Evolutionary conservation across 2,113 vertebrate species (phyloP).

Genomic region (Diglossa brunneiventris): DNA sequence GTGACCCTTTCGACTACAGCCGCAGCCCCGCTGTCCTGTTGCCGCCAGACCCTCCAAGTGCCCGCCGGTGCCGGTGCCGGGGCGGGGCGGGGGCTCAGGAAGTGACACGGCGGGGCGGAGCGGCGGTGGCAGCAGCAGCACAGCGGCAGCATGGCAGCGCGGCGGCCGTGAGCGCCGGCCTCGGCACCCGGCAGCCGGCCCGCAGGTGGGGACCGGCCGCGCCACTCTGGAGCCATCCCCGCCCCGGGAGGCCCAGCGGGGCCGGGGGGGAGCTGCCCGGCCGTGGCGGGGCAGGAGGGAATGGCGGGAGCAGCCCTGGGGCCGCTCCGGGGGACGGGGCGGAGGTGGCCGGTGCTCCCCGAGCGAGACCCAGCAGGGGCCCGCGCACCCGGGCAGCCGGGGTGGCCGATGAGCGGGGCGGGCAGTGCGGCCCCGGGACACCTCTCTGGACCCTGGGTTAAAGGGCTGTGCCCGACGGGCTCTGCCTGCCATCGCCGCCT

Average conservation of each 20-base stretch:
- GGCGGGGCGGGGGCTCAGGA: conserved; percentile 41
- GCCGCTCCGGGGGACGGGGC: not conserved
- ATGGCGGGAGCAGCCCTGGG: not conserved
- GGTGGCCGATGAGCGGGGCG: not conserved
- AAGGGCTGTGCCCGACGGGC: not conserved
- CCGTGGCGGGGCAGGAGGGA: not conserved
- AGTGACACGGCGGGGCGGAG: conserved; percentile 30
- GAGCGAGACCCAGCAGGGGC: no score
- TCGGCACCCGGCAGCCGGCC: not conserved
- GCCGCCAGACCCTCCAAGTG: fast-evolving
- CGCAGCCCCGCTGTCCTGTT: not conserved
- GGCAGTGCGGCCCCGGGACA: not conserved
- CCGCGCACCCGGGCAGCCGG: not conserved
- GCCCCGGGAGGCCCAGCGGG: not conserved
- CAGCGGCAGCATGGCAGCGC: not conserved
- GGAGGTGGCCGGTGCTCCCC: no score
- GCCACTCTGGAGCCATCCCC: not conserved
- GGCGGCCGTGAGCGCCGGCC: not conserved
- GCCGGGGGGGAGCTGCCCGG: not conserved
- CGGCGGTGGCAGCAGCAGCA: not conserved
- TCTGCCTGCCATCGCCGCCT: not conserved
- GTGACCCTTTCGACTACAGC: not conserved
- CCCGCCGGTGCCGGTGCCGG: not conserved
- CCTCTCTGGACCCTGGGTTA: not conserved
- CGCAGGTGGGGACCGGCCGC: conserved; percentile 4